These are phyloP conservation scores for Hymenopus coronatus DNA, from an alignment of 2,888 invertebrate species.

Conservation along the genomic window DNA sequence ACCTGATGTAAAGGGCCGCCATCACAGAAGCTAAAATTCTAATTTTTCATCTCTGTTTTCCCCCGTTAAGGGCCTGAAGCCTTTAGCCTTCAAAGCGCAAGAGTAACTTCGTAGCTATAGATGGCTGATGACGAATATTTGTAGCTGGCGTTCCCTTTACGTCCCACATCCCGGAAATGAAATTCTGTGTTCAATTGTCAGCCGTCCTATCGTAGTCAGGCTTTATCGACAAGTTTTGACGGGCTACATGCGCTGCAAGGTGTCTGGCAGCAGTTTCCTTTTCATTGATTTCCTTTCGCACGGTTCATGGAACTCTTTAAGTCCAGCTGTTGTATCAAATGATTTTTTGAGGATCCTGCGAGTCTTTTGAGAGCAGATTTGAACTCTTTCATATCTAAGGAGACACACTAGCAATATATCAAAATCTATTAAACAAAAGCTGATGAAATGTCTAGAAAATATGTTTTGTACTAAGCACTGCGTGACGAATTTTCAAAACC, in stretches of 20 bases:
- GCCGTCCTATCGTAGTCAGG: background rate
- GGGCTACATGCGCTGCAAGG: background rate
- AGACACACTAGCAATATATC: no score
- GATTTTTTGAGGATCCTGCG: background rate
- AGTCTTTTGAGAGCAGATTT: background rate
- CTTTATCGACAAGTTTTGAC: background rate
- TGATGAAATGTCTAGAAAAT: no score
- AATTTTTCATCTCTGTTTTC: no score
- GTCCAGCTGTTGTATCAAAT: background rate
- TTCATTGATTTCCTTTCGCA: background rate
- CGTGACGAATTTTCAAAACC: no score
- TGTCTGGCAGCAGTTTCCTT: background rate
- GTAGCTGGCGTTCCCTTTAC: background rate
- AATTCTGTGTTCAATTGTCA: background rate
- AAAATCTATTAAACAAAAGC: no score
- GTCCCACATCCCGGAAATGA: background rate
- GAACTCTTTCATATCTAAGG: no score
- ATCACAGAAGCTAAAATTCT: no score
- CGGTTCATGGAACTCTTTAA: background rate
- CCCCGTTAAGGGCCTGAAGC: background rate
- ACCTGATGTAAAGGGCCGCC: no score
- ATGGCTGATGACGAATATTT: background rate
- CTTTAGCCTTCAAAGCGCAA: background rate
- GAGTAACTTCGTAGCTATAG: background rate
- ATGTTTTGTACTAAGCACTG: no score